phyloP scores from a whole-genome alignment of 35 echinoderm and acorn worm genomes.

The Nesometra sesokonis region DNA sequence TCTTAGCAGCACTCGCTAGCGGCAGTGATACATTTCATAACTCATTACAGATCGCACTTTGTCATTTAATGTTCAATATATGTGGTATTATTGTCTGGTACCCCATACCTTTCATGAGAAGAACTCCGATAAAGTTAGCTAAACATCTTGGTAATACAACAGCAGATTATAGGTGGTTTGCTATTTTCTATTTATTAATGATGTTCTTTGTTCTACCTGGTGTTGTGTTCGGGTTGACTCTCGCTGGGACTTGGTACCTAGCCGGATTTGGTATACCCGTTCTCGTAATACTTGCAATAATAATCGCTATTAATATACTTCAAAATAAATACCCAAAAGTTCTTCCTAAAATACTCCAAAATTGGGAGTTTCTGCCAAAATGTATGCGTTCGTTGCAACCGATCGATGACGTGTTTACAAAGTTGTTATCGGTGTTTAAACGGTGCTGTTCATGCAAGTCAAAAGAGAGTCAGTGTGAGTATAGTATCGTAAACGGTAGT shows the following conservation, averaged over 20 bases:
- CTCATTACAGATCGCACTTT: slow-evolving; percentile 59
- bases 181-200: slow-evolving; percentile 44
- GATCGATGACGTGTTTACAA: not conserved
- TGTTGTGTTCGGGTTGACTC: slow-evolving; percentile 32
- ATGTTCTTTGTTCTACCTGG: slow-evolving; percentile 67
- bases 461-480: too few relatives aligned
- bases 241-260: slow-evolving; percentile 7
- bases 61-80: slow-evolving; percentile 77
- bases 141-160: slow-evolving; percentile 56
- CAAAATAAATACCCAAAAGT: slow-evolving; percentile 13
- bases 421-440: not conserved
- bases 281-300: not conserved
- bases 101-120: slow-evolving; percentile 49
- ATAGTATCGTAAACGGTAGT: too few relatives aligned
- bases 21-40: slow-evolving; percentile 41
- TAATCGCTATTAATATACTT: slow-evolving; percentile 28
- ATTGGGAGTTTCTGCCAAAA: slow-evolving; percentile 36
- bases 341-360: slow-evolving; percentile 23
- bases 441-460: not conserved
- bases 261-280: slow-evolving; percentile 3
- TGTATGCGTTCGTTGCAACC: slow-evolving; percentile 42
- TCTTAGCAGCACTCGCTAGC: slow-evolving; percentile 59
- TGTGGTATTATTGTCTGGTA: slow-evolving; percentile 73
- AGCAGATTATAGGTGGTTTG: slow-evolving; percentile 80
- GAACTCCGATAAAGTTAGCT: slow-evolving; percentile 39